Percentiles rank a stretch among this genome's conserved stretches.
These are phyloP conservation scores for Lasius fuliginosus DNA, from an alignment of 2,888 invertebrate genomes.

Conservation along the genomic window DNA sequence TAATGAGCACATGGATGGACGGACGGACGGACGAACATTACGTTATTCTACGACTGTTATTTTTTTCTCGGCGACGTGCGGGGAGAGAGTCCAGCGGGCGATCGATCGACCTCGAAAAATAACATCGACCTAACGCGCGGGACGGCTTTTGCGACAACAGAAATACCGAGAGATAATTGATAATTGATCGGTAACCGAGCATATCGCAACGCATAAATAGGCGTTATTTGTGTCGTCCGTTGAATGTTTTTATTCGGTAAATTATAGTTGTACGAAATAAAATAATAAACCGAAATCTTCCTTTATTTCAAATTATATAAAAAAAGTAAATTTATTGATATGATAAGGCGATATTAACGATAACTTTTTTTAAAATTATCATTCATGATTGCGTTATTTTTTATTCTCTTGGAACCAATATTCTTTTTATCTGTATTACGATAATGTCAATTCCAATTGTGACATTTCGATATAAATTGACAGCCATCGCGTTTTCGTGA, in stretches of 20 bases:
- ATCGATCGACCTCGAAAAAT: slow-evolving; percentile 52
- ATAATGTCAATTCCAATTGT: slow-evolving; percentile 43
- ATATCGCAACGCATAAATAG: background rate
- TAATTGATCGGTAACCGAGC: background rate
- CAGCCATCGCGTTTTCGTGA: slow-evolving; percentile 27
- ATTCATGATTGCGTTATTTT: background rate
- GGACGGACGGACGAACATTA: slow-evolving; percentile 65
- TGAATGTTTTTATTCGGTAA: background rate
- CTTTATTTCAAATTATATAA: background rate
- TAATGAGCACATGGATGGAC: slow-evolving; percentile 66
- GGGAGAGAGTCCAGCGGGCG: background rate
- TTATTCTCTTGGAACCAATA: background rate
- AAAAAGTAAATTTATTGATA: background rate
- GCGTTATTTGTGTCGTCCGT: background rate
- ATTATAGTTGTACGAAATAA: background rate
- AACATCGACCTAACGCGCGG: slow-evolving; percentile 11
- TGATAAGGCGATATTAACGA: background rate
- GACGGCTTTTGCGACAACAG: slow-evolving; percentile 1
- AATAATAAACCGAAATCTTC: background rate
- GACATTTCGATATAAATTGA: slow-evolving; percentile 47
- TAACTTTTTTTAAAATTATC: background rate
- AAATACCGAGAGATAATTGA: slow-evolving; percentile 28
- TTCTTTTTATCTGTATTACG: slow-evolving; percentile 39
- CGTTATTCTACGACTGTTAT: slow-evolving; percentile 61
- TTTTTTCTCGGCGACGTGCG: slow-evolving; percentile 36